Evolutionary conservation across 1,140 invertebrate genomes (phyloP), one percentile per base, ranked within the genome.

Genomic region (Aphis craccivora): DNA sequence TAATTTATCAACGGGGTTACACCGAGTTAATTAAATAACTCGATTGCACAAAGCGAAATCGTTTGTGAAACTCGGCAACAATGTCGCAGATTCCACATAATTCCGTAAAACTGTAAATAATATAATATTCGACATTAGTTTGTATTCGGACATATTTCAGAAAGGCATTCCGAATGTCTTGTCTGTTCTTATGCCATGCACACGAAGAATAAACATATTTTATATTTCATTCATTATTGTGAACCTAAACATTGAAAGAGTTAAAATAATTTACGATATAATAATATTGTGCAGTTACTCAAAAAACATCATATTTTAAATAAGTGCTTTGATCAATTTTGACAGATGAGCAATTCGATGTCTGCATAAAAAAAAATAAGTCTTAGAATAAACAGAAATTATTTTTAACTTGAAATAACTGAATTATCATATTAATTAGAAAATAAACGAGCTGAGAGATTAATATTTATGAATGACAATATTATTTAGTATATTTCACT

Each of bases 1-100:
- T 76, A 76, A 76, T 76, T 76, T 76, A 76, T 76, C 60, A 76
- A n/a, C 60, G 60, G 30, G n/a, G 60, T 76, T 76, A 76, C 60
- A 14, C 60, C 60, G 30, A 76, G 30, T 76, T 76, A n/a, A n/a
- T 76, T 76, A 76, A 76, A 76, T 18, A 76, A 76, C 60, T n/a
- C n/a, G 60, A 76, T 11, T 76, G 14, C 30, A 67, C 25, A 4
- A 30, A n/a, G 30, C 25, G 60, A n/a, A 76, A 14, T 76, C 60
- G 6, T 67, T n/a, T 60, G 11, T 30, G 11, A n/a, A n/a, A 60
- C 55, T 67, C 30, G n/a, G 14, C 30, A 76, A 76, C 30, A 35
- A 76, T 76, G 14, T 76, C n/a, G 30, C 60, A n/a, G n/a, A 18
- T n/a, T 76, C 25, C 25, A 30, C 60, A n/a, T 76, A 76, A 76